Base-by-base conservation (phyloP, 2,797 vertebrate genomes). In the Parambassis ranga region DNA sequence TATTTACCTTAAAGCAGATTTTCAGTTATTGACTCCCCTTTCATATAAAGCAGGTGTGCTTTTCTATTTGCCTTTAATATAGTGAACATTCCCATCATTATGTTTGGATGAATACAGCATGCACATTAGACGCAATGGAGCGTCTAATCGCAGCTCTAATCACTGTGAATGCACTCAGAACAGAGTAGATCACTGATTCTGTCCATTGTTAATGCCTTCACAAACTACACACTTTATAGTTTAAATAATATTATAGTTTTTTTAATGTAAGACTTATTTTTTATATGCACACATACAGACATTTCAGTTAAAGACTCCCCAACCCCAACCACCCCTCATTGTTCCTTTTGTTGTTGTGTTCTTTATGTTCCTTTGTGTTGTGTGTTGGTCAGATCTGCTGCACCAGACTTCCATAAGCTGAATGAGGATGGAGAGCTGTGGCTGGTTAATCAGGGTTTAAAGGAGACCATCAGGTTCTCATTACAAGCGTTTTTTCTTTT, bases 401-500 rank as follows among this genome's bases (percentile, higher is more conserved):
- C 94, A 89, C 92, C 95, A 92, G 96, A 98, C 92, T 94, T 84
- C 91, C 95, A 94, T 92, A 86, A 93, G 90, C 89, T 99, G 95
- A 98, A 98, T 94, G 97, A 99, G 95, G 96, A 98, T 64, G 95
- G 96, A 92, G 96, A 98, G 89, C 95, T 98, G 90, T 98, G 95
- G 96, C 95, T 99, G 95, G 97, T 95, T 92, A 98, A 98, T 95
- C 94, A 98, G 94, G 97, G 97, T 93, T 95, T 98, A 93, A 98
- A 98, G 94, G 94, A 96, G 92, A 94, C 96, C 90, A 96, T 96
- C 96, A 99, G 97, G 97, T 99, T n/a, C n/a, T n/a, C n/a, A n/a
- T n/a, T n/a, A 79, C 95, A 93, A 82, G 76, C 64, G 88, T 75
- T 91, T 79, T 90, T 38, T 14, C 16, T 15, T 36, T 15, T 36